Percentiles rank a stretch among this genome's conserved stretches.
Conservation (phyloP, 2,888 invertebrate species). For the Apoda limacodes region DNA sequence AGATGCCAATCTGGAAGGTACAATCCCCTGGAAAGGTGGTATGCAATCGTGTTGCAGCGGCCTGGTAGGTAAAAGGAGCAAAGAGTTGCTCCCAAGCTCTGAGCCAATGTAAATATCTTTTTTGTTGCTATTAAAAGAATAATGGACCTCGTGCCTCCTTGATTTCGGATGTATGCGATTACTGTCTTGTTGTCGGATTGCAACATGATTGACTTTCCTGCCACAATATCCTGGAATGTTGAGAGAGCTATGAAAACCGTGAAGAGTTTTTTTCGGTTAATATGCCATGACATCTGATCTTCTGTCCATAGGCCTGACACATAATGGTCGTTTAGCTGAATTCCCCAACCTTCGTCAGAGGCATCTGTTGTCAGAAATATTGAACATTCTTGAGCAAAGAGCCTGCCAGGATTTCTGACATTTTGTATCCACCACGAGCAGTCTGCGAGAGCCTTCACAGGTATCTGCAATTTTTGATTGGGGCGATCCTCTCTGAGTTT, state of each 20-base stretch:
- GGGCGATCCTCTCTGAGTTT: no score
- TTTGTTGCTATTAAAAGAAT: conserved; percentile 2
- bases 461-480: conserved; percentile 1
- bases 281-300: conserved; percentile 10
- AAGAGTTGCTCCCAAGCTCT: no score
- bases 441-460: background rate
- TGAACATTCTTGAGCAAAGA: conserved; percentile 5
- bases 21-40: conserved; percentile 15
- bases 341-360: conserved; percentile 14
- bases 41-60: conserved; percentile 14
- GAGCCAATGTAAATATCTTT: conserved; percentile 7
- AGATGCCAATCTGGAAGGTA: conserved; percentile 13
- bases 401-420: conserved; percentile 3
- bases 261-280: conserved; percentile 11
- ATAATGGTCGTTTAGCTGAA: conserved; percentile 9
- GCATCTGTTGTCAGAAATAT: conserved; percentile 15
- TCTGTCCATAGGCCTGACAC: conserved; percentile 7
- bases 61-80: conserved; percentile 18
- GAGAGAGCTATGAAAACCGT: conserved; percentile 1
- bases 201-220: conserved; percentile 7
- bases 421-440: conserved; percentile 5
- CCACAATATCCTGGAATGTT: background rate
- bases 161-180: conserved; percentile 11
- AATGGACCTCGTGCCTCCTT: conserved; percentile 14
- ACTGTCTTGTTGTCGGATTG: conserved; percentile 15